phyloP scores from a whole-genome alignment of 1,140 invertebrate genomes.

The Pemphigus obesinymphae region DNA sequence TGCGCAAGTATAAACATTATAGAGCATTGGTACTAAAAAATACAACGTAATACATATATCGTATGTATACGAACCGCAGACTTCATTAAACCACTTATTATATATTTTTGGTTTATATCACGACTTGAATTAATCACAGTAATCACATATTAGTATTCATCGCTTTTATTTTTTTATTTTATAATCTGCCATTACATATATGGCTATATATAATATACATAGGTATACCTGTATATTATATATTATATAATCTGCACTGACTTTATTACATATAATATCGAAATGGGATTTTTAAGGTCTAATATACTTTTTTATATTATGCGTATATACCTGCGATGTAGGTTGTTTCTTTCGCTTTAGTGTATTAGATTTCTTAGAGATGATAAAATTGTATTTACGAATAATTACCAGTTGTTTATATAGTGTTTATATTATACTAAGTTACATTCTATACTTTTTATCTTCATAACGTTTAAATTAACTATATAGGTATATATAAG shows the following conservation, averaged over 20 bases:
- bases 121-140: not conserved
- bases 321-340: too few species aligned
- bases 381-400: not conserved
- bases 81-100: not conserved
- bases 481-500: too few species aligned
- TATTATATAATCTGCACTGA: too few species aligned
- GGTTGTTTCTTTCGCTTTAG: not conserved
- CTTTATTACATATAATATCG: slow-evolving; percentile 12
- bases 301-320: not conserved
- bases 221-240: too few species aligned
- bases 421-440: too few species aligned
- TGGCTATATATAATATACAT: not conserved
- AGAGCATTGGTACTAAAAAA: not conserved
- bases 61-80: not conserved
- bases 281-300: not conserved
- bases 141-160: slow-evolving; percentile 3
- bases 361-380: not conserved
- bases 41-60: not conserved
- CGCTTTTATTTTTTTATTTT: not conserved
- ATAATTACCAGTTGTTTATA: slow-evolving; percentile 4
- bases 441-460: not conserved
- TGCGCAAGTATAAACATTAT: not conserved
- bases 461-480: not conserved
- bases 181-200: not conserved
- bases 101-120: slow-evolving; percentile 13